Conservation (phyloP, 2,797 vertebrate genomes). For the Sebastes matsubarae region DNA sequence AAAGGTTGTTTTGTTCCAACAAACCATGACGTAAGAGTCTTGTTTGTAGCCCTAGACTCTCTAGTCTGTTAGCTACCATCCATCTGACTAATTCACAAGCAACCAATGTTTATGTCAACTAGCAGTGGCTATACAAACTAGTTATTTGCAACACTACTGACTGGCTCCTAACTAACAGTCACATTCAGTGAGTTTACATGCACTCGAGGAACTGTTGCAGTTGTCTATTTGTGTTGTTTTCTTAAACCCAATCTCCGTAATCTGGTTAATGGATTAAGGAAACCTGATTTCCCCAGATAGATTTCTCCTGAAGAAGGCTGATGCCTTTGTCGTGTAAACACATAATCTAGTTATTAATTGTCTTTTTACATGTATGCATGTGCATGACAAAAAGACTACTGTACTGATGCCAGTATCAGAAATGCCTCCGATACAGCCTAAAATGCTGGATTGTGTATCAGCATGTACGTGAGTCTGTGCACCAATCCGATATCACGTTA, state of each 20-base stretch:
- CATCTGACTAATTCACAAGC: neutral
- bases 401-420: no score
- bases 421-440: no score
- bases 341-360: neutral
- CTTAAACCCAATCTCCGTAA: neutral
- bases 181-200: neutral
- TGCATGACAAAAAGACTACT: neutral
- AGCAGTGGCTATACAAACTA: neutral
- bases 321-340: neutral
- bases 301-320: neutral
- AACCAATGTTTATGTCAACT: neutral
- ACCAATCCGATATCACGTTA: no score
- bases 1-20: neutral
- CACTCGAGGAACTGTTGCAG: neutral
- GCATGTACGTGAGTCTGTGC: accelerated
- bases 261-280: neutral
- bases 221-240: neutral
- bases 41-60: neutral
- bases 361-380: neutral
- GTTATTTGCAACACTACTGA: neutral
- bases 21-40: neutral
- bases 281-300: neutral
- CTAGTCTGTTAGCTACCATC: neutral
- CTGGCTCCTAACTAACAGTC: neutral
- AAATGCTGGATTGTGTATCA: no score